Percentiles rank a stretch among this genome's conserved stretches.
phyloP scores from a whole-genome alignment of 2,888 invertebrate genomes.

The Calephelis perditalis region DNA sequence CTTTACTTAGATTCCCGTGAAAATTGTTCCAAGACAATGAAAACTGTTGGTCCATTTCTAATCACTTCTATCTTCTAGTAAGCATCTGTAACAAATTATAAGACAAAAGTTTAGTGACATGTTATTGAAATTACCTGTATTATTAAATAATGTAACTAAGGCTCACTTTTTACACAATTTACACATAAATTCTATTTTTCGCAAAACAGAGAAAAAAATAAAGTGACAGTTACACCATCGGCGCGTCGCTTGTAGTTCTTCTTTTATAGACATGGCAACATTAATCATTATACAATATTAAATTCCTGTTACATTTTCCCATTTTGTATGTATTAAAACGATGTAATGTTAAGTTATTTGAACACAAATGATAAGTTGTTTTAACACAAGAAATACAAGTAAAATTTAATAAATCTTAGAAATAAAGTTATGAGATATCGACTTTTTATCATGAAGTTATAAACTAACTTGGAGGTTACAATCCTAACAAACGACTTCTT shows the following conservation, averaged over 20 bases:
- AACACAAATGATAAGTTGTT: too few species aligned
- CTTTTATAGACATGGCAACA: conserved; percentile 1
- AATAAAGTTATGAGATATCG: too few species aligned
- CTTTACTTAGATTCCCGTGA: conserved; percentile 82
- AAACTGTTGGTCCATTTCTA: conserved; percentile 81
- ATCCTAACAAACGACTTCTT: too few species aligned
- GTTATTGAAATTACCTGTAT: background rate
- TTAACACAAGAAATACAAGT: too few species aligned
- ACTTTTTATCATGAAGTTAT: too few species aligned
- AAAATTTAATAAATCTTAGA: too few species aligned
- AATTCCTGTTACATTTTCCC: too few species aligned
- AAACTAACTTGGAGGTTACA: too few species aligned
- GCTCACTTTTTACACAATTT: conserved; percentile 8
- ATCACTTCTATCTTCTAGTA: conserved; percentile 44
- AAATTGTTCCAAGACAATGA: conserved; percentile 87
- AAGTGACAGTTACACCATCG: conserved; percentile 5
- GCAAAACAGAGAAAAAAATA: conserved; percentile 1
- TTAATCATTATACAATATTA: too few species aligned
- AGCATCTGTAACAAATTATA: conserved; percentile 27
- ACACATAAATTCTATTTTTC: background rate
- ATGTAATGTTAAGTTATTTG: too few species aligned
- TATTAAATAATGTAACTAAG: background rate
- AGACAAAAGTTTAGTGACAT: background rate
- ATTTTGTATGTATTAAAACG: too few species aligned
- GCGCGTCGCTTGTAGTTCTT: conserved; percentile 4